Evolutionary conservation across 1,140 invertebrate species (phyloP).

Genomic region (Nephila pilipes): DNA sequence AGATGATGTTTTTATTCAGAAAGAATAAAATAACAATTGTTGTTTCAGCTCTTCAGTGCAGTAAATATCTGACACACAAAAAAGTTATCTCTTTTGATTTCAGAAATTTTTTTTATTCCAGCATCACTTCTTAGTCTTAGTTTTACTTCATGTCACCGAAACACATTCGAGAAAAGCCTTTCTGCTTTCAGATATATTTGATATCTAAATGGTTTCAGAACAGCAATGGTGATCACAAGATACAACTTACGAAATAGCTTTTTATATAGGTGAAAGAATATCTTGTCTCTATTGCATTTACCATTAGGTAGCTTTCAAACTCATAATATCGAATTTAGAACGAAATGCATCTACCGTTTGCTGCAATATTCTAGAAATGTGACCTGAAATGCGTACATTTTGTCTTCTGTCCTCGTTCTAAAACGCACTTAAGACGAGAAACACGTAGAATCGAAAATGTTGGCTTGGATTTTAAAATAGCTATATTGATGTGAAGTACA

Average conservation of each 20-base stretch:
- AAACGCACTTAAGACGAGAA: neutral
- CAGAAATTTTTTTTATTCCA: neutral
- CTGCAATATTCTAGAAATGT: neutral
- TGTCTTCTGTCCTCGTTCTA: neutral
- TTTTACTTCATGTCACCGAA: neutral
- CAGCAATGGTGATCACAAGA: neutral
- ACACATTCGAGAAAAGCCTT: neutral
- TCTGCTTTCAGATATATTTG: neutral
- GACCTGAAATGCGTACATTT: neutral
- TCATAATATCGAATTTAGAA: neutral
- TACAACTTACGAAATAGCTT: neutral
- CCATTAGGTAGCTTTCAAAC: neutral
- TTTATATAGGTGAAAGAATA: neutral
- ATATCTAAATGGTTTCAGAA: slow-evolving; percentile 3
- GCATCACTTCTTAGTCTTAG: neutral
- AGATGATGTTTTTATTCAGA: no score
- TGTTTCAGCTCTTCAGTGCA: no score
- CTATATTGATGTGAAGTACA: no score
- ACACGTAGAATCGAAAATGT: neutral
- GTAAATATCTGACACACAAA: no score
- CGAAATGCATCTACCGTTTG: neutral
- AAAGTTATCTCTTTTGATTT: no score
- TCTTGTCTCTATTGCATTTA: neutral
- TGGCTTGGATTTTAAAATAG: neutral
- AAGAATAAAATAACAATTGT: no score